Base-by-base conservation (phyloP, 2,797 vertebrate species). In the Parauchenoglanis punctatus region DNA sequence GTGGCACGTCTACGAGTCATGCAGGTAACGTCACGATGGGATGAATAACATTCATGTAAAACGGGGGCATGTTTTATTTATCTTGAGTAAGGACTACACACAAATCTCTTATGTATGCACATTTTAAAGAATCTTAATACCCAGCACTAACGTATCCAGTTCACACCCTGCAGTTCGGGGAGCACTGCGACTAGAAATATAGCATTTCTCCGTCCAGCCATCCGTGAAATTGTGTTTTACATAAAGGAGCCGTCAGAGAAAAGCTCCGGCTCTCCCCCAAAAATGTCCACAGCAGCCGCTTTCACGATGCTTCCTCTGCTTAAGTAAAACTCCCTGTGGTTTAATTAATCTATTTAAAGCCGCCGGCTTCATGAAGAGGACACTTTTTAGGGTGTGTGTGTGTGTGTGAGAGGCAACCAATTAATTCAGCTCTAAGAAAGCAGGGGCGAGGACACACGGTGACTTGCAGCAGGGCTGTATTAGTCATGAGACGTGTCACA, bases 361-460 rank as follows among this genome's bases (percentile, higher is more conserved):
- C 86, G 72, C 72, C 20, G 23, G 84, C 67, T 91, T 88, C 76
- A 70, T 84, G 67, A 44, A 63, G 65, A 86, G 82, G 78, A 86
- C 82, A 86, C 81, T 90, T 89, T 87, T 81, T 61, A 75, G 84
- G 35, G 78, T 81, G 31, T 78, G 52, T 58, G 73, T 54, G 73
- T 54, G 76, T 12, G 61, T 28, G 76, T 20, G 52, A 18, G 77
- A 87, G 94, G 94, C 94, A 95, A 93, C 94, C 94, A 95, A 95
- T 96, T 95, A 95, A 94, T 95, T 95, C 92, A 92, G 92, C 91
- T 94, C 91, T 93, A 84, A 91, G 94, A 91, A 91, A 93, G 91
- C 89, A 44, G 23, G 75, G 82, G 90, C 40, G 90, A 92, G 90
- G 91, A 93, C 91, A 93, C 92, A 94, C 91, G 90, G 93, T 93